Evolutionary conservation across 2,888 invertebrate species (phyloP).

Genomic region (Hermodice carunculata): DNA sequence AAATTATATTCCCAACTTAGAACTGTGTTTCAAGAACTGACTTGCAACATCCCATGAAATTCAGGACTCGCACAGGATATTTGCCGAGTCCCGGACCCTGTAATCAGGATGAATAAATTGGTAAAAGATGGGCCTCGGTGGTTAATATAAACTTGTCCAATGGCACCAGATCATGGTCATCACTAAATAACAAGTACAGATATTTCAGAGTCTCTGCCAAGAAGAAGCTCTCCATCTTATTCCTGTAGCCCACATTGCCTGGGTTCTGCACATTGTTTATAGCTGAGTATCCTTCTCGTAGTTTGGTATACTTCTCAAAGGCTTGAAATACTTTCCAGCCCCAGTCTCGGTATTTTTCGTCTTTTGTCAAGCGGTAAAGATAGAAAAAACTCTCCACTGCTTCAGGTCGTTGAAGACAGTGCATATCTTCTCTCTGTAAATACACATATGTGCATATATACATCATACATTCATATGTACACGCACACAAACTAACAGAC

Average conservation of each 20-base stretch:
- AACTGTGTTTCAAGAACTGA: too few species aligned
- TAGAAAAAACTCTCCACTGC: slow-evolving; percentile 97
- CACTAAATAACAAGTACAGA: slow-evolving; percentile 89
- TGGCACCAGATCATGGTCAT: slow-evolving; percentile 77
- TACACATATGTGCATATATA: too few species aligned
- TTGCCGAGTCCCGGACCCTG: too few species aligned
- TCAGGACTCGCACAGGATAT: too few species aligned
- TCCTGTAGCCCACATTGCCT: slow-evolving; percentile 78
- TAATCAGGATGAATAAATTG: too few species aligned
- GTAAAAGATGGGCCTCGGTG: slow-evolving; percentile 96
- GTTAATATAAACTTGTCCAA: slow-evolving; percentile 86
- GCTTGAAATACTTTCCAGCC: slow-evolving; percentile 96
- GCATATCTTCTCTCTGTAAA: slow-evolving; percentile 82
- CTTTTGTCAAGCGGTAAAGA: slow-evolving; percentile 94
- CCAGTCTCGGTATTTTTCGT: slow-evolving; percentile 96
- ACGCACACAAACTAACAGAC: too few species aligned
- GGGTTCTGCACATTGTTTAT: slow-evolving; percentile 90
- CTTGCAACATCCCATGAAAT: too few species aligned
- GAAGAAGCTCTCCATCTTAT: slow-evolving; percentile 98
- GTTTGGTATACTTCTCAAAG: slow-evolving; percentile 91
- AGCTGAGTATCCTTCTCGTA: slow-evolving; percentile 84
- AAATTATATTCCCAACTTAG: too few species aligned
- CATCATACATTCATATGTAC: too few species aligned
- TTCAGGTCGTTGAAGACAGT: slow-evolving; percentile 94
- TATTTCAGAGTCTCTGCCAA: slow-evolving; percentile 97